Evolutionary conservation across 2,888 invertebrate species (phyloP).

Genomic region (Cataglyphis livida): DNA sequence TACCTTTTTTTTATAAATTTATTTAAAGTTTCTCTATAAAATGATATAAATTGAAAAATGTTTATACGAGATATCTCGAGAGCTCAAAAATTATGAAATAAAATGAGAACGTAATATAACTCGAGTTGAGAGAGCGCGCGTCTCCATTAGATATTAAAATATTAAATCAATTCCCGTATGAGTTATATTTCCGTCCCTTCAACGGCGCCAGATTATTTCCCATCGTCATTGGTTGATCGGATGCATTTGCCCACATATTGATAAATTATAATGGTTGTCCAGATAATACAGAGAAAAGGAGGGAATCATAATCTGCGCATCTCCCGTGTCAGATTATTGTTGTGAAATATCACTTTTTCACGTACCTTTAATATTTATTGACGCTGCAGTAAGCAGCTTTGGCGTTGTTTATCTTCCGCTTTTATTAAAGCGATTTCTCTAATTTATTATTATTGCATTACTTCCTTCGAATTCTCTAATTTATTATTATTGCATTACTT

Average conservation of each 20-base stretch:
- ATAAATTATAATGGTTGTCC: constrained; percentile 54
- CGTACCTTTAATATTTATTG: constrained; percentile 27
- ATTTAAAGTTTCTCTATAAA: background rate
- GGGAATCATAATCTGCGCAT: constrained; percentile 4
- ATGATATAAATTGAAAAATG: constrained; percentile 3
- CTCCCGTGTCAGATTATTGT: constrained; percentile 11
- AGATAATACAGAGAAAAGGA: background rate
- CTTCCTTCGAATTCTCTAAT: background rate
- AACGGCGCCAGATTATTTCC: constrained; percentile 46
- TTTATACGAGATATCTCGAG: background rate
- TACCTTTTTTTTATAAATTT: background rate
- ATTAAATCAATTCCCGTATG: constrained; percentile 54
- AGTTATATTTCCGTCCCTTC: constrained; percentile 9
- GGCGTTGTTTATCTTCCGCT: constrained; percentile 11
- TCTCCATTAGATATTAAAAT: constrained; percentile 58
- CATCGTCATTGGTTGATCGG: constrained; percentile 25
- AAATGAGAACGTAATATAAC: constrained; percentile 27
- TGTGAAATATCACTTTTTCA: constrained; percentile 26
- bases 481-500: constrained; percentile 36
- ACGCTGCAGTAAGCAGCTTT: constrained; percentile 27
- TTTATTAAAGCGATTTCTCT: constrained; percentile 10
- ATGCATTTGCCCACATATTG: constrained; percentile 53
- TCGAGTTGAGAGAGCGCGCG: background rate
- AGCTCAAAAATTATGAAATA: constrained; percentile 11
- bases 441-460: constrained; percentile 39